These are phyloP conservation scores for Epicauta chinensis DNA, from an alignment of 1,140 invertebrate genomes.

Conservation along the genomic window DNA sequence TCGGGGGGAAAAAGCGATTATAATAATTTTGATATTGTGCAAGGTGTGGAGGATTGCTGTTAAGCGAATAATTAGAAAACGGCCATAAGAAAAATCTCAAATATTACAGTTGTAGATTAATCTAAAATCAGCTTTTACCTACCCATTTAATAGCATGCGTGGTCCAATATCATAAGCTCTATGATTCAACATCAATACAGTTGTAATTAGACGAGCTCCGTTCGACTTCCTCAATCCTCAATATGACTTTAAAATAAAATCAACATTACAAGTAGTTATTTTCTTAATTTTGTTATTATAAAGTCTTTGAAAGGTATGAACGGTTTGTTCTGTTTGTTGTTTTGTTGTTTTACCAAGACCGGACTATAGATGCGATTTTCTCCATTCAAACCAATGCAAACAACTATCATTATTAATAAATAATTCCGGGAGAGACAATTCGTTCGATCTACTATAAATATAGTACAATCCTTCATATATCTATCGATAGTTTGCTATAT, in stretches of 20 bases:
- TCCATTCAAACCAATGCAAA: too few species aligned
- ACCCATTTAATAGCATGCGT: conserved; percentile 11
- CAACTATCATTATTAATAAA: too few species aligned
- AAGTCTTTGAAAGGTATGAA: too few species aligned
- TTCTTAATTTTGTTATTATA: conserved; percentile 3
- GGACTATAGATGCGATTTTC: too few species aligned
- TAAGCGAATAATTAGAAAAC: not conserved
- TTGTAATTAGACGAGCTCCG: conserved; percentile 13
- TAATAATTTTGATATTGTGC: not conserved
- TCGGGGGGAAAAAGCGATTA: not conserved
- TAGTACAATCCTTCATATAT: conserved; percentile 24
- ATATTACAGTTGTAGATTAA: conserved; percentile 14
- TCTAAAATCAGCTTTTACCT: conserved; percentile 10
- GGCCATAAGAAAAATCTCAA: not conserved
- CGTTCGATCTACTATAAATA: conserved; percentile 14
- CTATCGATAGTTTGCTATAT: conserved; percentile 19
- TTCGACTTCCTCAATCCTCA: conserved; percentile 12
- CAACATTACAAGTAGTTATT: conserved; percentile 2
- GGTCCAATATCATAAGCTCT: conserved; percentile 8
- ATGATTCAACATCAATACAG: conserved; percentile 9
- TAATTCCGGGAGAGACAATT: conserved; percentile 3
- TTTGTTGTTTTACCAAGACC: too few species aligned
- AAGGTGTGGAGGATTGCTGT: too few species aligned
- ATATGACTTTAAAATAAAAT: not conserved
- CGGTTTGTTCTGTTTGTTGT: too few species aligned